These are phyloP conservation scores for Drosophila arizonae DNA, from an alignment of 1,140 invertebrate genomes.

Conservation along the genomic window DNA sequence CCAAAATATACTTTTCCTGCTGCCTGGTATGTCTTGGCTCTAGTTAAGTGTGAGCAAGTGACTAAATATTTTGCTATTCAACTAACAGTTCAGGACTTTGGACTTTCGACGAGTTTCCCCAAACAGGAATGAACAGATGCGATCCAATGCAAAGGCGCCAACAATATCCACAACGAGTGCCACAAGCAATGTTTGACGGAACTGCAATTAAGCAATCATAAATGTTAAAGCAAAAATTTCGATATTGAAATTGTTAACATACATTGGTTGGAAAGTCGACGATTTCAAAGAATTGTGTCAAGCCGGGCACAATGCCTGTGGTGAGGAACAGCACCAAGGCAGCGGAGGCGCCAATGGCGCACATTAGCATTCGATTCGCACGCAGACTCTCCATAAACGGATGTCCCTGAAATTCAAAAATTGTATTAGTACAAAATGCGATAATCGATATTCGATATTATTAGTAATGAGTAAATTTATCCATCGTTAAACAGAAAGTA, in stretches of 20 bases:
- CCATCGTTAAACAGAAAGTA: too few species aligned
- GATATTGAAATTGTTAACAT: conserved; percentile 72
- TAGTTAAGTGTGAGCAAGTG: not conserved
- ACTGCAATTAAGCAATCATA: conserved; percentile 87
- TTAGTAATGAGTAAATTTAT: too few species aligned
- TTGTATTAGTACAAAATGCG: not conserved
- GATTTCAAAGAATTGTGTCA: conserved; percentile 93
- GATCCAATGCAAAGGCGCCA: conserved; percentile 92
- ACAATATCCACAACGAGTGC: conserved; percentile 92
- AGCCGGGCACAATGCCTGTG: conserved; percentile 89
- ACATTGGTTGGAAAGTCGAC: conserved; percentile 94
- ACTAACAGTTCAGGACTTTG: conserved; percentile 63
- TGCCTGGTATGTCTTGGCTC: conserved; percentile 4
- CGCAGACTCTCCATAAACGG: conserved; percentile 98
- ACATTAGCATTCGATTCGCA: conserved; percentile 96
- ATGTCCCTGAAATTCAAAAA: conserved; percentile 88
- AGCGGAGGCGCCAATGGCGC: conserved; percentile 91
- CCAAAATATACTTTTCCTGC: conserved; percentile 6
- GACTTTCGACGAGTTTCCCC: conserved; percentile 84
- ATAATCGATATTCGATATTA: not conserved
- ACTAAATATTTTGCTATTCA: conserved; percentile 4
- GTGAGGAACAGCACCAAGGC: conserved; percentile 90
- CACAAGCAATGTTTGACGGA: conserved; percentile 90
- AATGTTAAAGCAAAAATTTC: not conserved
- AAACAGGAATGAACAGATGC: conserved; percentile 93